A percentile compares a stretch with the other conserved stretches of the same genome.
Evolutionary conservation across 1,140 invertebrate genomes (phyloP).

Genomic region (Bombus haemorrhoidalis): DNA sequence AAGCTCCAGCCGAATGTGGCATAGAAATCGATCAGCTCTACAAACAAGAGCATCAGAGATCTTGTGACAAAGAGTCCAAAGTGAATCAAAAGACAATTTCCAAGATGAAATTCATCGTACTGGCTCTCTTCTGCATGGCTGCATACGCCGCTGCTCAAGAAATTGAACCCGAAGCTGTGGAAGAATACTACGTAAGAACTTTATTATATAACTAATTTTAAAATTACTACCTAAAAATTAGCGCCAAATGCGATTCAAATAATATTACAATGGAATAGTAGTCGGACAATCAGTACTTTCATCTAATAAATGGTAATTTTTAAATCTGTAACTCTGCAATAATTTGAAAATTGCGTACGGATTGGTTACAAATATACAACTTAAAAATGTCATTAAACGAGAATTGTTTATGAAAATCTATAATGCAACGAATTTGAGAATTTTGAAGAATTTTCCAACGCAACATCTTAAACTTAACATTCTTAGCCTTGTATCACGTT

Average conservation of each 20-base stretch:
- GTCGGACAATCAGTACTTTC: background rate
- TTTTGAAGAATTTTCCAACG: background rate
- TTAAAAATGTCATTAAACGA: background rate
- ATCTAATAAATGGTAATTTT: background rate
- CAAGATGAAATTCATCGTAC: constrained; percentile 32
- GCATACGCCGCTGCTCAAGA: constrained; percentile 9
- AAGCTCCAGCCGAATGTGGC: too few relatives aligned
- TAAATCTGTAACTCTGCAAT: background rate
- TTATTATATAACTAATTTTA: too few relatives aligned
- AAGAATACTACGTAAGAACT: constrained; percentile 8
- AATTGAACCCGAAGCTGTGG: background rate
- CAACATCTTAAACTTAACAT: too few relatives aligned
- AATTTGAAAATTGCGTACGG: background rate
- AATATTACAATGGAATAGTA: background rate
- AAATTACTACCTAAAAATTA: background rate
- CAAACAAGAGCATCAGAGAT: background rate
- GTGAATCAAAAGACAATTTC: background rate
- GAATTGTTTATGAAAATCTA: background rate
- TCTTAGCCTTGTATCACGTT: too few relatives aligned
- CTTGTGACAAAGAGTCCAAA: background rate
- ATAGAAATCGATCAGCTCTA: background rate
- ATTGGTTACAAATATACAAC: background rate
- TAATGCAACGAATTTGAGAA: background rate
- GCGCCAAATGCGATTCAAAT: background rate
- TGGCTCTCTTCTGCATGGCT: background rate